phyloP scores from a whole-genome alignment of 2,113 vertebrate species.

The Pluvianellus socialis region DNA sequence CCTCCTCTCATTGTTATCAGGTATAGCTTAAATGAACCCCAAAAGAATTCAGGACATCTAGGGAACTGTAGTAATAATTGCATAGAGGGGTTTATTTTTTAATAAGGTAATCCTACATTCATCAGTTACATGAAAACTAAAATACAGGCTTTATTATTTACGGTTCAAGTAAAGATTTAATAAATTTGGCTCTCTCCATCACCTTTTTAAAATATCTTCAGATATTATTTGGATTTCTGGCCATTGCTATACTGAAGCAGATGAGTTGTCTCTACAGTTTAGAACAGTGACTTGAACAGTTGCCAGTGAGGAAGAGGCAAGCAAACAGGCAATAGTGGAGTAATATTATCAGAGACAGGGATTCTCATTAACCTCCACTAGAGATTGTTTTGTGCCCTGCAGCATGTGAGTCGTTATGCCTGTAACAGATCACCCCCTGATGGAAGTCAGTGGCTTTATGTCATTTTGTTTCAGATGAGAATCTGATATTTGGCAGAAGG shows the following conservation, averaged over 20 bases:
- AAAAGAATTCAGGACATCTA: neutral
- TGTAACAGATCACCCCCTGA: neutral
- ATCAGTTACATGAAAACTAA: neutral
- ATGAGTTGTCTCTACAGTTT: neutral
- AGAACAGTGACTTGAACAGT: neutral
- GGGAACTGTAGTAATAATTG: neutral
- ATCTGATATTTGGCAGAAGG: neutral
- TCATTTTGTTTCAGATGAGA: neutral
- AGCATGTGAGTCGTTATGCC: neutral
- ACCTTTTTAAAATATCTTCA: neutral
- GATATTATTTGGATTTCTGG: neutral
- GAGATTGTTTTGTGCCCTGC: neutral
- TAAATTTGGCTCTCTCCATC: neutral
- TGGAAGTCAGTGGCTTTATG: neutral
- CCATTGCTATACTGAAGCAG: neutral
- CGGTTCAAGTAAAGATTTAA: neutral
- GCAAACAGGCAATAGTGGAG: neutral
- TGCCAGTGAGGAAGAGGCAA: neutral
- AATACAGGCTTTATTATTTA: neutral
- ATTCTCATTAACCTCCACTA: neutral
- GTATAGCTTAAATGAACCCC: neutral
- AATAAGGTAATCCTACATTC: neutral
- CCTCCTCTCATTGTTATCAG: neutral
- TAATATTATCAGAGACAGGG: neutral
- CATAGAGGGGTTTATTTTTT: neutral